phyloP scores from a whole-genome alignment of 2,888 invertebrate genomes.

The Aleiodes testaceus region DNA sequence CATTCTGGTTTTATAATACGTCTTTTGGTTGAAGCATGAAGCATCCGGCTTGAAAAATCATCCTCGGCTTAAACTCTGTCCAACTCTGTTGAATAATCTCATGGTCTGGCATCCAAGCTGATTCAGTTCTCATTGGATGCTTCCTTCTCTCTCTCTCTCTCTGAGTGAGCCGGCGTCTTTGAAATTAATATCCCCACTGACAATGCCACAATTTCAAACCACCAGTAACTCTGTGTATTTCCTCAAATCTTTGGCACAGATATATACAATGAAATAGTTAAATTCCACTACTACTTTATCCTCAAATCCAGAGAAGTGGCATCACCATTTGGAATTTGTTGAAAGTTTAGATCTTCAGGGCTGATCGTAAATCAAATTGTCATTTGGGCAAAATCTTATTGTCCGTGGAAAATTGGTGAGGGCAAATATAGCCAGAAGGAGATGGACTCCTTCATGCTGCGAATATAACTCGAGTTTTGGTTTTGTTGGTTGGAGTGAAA shows the following conservation, averaged over 20 bases:
- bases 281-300: slow-evolving; percentile 22
- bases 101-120: slow-evolving; percentile 27
- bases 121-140: slow-evolving; percentile 28
- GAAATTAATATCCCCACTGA: slow-evolving; percentile 45
- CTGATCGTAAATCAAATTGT: slow-evolving; percentile 50
- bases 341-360: slow-evolving; percentile 10
- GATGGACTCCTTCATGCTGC: slow-evolving; percentile 28
- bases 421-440: slow-evolving; percentile 39
- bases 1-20: slow-evolving; percentile 3
- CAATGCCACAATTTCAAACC: slow-evolving; percentile 18
- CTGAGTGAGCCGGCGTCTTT: slow-evolving; percentile 40
- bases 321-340: not conserved
- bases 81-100: slow-evolving; percentile 44
- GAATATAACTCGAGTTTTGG: slow-evolving; percentile 24
- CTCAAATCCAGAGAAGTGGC: not conserved
- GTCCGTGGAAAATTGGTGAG: slow-evolving; percentile 47
- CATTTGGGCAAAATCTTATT: slow-evolving; percentile 37
- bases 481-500: not conserved
- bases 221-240: not conserved
- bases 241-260: not conserved
- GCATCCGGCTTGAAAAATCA: slow-evolving; percentile 45
- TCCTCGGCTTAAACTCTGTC: slow-evolving; percentile 31
- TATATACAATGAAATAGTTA: slow-evolving; percentile 12
- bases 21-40: slow-evolving; percentile 15
- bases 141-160: not conserved